phyloP scores from a whole-genome alignment of 2,888 invertebrate species.

The Rhamnusium bicolor region DNA sequence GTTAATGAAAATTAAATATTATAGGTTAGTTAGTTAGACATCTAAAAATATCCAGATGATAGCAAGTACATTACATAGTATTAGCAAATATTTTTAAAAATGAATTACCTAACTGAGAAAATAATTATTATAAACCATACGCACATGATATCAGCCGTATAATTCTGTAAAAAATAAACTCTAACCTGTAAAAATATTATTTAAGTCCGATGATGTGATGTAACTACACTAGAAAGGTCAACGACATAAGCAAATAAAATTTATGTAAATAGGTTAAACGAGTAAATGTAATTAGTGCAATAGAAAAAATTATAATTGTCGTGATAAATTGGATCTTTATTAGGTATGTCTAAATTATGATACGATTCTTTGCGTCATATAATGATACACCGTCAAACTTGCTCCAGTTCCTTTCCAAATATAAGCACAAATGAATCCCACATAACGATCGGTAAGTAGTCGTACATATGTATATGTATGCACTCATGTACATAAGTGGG shows the following conservation, averaged over 20 bases:
- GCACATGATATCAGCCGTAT: background rate
- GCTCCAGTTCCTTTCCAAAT: background rate
- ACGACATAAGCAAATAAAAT: conserved; percentile 37
- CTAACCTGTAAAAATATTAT: conserved; percentile 36
- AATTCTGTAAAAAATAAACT: conserved; percentile 12
- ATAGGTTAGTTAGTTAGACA: background rate
- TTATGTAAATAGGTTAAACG: conserved; percentile 43
- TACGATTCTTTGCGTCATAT: background rate
- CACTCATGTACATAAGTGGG: too few relatives aligned
- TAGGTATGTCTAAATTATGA: background rate
- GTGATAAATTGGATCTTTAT: background rate
- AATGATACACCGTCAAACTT: background rate
- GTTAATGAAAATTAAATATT: background rate
- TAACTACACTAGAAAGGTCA: conserved; percentile 39
- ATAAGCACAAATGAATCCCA: background rate
- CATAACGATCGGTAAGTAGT: background rate
- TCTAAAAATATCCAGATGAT: conserved; percentile 13
- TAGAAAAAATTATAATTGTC: conserved; percentile 35
- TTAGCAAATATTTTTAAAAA: background rate
- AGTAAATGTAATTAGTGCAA: conserved; percentile 41
- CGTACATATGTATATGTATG: background rate
- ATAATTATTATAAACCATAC: conserved; percentile 3
- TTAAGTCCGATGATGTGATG: conserved; percentile 32
- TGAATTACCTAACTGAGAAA: conserved; percentile 3
- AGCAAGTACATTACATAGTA: background rate